These are phyloP conservation scores for Phalera bucephala DNA, from an alignment of 2,888 invertebrate species.

Conservation along the genomic window DNA sequence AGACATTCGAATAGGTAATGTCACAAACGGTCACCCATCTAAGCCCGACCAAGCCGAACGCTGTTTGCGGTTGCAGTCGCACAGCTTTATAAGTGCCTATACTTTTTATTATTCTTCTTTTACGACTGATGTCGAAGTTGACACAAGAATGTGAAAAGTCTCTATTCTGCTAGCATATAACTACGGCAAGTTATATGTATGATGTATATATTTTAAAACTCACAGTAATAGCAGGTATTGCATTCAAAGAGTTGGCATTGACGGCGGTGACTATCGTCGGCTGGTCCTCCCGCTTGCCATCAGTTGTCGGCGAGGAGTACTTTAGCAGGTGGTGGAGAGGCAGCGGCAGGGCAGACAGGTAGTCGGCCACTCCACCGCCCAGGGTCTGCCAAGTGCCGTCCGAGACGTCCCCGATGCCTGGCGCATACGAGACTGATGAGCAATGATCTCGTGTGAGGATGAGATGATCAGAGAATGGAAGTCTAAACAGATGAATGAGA, in stretches of 20 bases:
- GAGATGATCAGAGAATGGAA: too few relatives aligned
- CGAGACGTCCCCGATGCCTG: conserved; percentile 73
- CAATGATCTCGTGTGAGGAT: background rate
- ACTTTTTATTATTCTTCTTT: too few relatives aligned
- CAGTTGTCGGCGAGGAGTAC: conserved; percentile 87
- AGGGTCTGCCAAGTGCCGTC: conserved; percentile 87
- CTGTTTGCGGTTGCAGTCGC: too few relatives aligned
- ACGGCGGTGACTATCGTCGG: conserved; percentile 78
- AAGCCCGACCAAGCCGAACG: too few relatives aligned
- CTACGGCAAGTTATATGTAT: too few relatives aligned
- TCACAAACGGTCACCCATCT: too few relatives aligned
- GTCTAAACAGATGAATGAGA: background rate
- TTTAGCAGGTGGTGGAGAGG: conserved; percentile 93
- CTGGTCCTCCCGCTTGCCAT: conserved; percentile 88
- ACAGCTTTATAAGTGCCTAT: too few relatives aligned
- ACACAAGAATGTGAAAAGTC: too few relatives aligned
- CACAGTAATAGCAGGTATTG: conserved; percentile 53
- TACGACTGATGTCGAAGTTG: too few relatives aligned
- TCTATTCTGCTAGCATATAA: too few relatives aligned
- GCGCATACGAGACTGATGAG: conserved; percentile 25
- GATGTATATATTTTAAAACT: too few relatives aligned
- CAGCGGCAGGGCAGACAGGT: conserved; percentile 90
- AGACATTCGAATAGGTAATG: too few relatives aligned
- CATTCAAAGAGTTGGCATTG: conserved; percentile 50
- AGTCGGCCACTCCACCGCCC: conserved; percentile 92